These are phyloP conservation scores for Ceryle rudis DNA, from an alignment of 2,797 vertebrate species.

Conservation along the genomic window DNA sequence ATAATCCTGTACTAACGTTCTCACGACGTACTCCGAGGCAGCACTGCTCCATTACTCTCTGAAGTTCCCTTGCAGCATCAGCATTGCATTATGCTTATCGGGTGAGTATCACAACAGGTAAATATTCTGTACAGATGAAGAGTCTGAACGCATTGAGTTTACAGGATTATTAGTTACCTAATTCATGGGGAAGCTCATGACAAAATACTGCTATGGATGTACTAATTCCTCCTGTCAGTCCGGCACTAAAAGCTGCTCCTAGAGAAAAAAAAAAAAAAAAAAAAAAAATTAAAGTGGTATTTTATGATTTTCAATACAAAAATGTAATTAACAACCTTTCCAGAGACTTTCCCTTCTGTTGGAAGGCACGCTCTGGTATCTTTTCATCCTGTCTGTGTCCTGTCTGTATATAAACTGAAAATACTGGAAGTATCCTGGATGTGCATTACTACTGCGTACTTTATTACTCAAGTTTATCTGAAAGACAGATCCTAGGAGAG, in stretches of 20 bases:
- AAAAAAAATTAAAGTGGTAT: neutral
- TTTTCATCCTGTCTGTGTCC: neutral
- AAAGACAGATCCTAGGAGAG: neutral
- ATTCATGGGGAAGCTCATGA: slow-evolving; percentile 97
- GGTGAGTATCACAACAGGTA: neutral
- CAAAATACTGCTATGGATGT: slow-evolving; percentile 99
- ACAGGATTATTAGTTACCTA: slow-evolving; percentile 83
- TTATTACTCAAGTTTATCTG: neutral
- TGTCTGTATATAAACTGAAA: neutral
- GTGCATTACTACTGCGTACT: neutral
- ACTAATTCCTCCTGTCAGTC: slow-evolving; percentile 95
- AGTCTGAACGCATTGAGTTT: neutral
- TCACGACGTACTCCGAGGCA: neutral
- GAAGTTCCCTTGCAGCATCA: neutral
- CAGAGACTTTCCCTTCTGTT: neutral
- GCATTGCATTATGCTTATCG: neutral
- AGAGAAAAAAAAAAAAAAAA: neutral
- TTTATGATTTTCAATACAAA: neutral
- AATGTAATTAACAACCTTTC: neutral
- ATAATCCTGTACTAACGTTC: neutral
- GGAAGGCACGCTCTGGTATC: neutral
- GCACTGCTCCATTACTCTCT: neutral
- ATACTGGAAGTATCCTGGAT: neutral
- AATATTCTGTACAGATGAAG: neutral
- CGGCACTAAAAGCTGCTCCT: slow-evolving; percentile 97